A percentile compares a stretch with the other conserved stretches of the same genome.
These are phyloP conservation scores for Mythimna lalbum DNA, from an alignment of 2,888 invertebrate genomes.

Conservation along the genomic window DNA sequence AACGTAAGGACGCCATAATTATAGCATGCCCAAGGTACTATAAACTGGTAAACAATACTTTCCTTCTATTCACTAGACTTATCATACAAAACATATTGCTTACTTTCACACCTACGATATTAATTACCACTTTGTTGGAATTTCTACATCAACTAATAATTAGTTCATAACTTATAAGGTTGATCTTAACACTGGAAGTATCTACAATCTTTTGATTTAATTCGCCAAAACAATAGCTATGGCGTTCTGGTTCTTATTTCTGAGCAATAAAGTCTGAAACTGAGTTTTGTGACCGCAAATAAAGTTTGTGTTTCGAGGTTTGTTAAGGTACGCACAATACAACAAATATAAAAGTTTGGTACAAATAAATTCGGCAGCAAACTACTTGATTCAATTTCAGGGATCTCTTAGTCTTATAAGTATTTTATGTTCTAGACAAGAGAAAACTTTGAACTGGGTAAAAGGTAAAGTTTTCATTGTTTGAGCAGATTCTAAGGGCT, in stretches of 20 bases:
- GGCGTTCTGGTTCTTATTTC: background rate
- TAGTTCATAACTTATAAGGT: slow-evolving; percentile 20
- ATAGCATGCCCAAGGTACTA: too few relatives aligned
- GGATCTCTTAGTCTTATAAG: background rate
- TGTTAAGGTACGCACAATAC: background rate
- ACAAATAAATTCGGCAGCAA: slow-evolving; percentile 13
- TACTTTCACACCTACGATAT: slow-evolving; percentile 3
- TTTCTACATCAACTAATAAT: slow-evolving; percentile 37
- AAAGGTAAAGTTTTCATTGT: background rate
- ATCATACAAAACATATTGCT: slow-evolving; percentile 1
- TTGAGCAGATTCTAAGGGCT: background rate
- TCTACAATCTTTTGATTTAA: slow-evolving; percentile 3
- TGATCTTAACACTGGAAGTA: slow-evolving; percentile 10
- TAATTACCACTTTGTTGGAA: slow-evolving; percentile 13
- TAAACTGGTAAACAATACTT: too few relatives aligned
- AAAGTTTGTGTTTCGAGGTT: slow-evolving; percentile 12
- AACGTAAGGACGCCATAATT: too few relatives aligned
- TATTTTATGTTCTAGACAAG: background rate
- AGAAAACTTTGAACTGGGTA: background rate
- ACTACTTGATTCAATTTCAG: slow-evolving; percentile 23
- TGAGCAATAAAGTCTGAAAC: background rate
- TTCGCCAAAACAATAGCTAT: background rate
- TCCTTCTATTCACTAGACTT: background rate
- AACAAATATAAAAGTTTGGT: slow-evolving; percentile 29
- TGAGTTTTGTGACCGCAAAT: background rate